Conservation (phyloP, 2,113 vertebrate genomes). For the Nibea coibor region DNA sequence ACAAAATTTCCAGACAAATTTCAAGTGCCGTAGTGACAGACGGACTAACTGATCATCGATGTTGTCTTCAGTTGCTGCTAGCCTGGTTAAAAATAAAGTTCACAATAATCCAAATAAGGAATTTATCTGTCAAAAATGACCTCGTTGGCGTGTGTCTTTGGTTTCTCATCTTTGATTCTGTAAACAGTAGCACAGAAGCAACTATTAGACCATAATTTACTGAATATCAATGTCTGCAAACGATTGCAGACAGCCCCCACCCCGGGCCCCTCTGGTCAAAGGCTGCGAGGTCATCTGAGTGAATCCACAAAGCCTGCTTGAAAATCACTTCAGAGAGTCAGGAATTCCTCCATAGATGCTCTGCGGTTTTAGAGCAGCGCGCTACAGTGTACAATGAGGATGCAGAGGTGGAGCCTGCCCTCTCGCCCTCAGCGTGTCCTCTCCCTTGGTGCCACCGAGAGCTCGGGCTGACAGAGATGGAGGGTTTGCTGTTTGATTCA, state of each 20-base stretch:
- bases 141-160: neutral
- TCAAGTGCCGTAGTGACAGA: neutral
- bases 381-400: conserved; percentile 14
- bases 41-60: neutral
- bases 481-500: conserved; percentile 77
- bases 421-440: conserved; percentile 59
- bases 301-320: conserved; percentile 66
- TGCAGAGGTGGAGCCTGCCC: conserved; percentile 61
- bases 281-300: conserved; percentile 60
- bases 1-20: neutral
- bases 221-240: conserved; percentile 16
- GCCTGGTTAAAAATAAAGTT: neutral
- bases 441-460: conserved; percentile 56
- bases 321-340: conserved; percentile 67
- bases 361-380: conserved; percentile 3
- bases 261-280: conserved; percentile 38
- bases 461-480: conserved; percentile 69
- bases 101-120: neutral
- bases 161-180: neutral
- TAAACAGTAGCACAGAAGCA: neutral
- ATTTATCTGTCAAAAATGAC: neutral
- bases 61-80: neutral
- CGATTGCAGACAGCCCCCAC: neutral
- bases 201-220: conserved; percentile 10
- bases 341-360: conserved; percentile 51